These are phyloP conservation scores for Lerista edwardsae DNA, from an alignment of 2,797 vertebrate genomes.

Conservation along the genomic window DNA sequence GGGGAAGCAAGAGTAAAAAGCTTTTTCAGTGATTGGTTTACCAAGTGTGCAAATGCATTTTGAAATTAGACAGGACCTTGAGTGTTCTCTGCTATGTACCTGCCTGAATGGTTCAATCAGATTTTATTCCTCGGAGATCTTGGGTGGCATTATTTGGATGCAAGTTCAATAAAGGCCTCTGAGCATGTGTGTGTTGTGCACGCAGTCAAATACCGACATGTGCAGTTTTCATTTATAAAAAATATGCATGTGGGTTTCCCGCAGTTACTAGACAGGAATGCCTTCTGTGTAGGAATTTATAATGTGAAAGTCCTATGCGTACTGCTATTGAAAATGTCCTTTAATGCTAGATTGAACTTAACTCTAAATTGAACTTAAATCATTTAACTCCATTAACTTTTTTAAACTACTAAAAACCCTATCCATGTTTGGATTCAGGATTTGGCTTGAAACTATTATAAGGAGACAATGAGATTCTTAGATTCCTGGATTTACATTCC, in stretches of 20 bases:
- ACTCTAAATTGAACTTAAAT: neutral
- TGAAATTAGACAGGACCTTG: neutral
- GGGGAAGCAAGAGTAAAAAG: neutral
- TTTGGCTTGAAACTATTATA: slow-evolving; percentile 28
- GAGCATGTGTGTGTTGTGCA: neutral
- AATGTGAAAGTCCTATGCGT: neutral
- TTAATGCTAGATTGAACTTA: neutral
- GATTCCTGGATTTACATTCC: neutral
- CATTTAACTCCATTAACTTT: slow-evolving; percentile 2
- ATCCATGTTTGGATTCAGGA: neutral
- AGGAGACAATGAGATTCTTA: slow-evolving; percentile 14
- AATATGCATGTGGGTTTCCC: neutral
- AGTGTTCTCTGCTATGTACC: neutral
- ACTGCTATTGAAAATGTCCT: neutral
- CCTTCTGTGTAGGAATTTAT: neutral
- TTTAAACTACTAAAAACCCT: slow-evolving; percentile 16
- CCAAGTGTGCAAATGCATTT: neutral
- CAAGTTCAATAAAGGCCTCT: neutral
- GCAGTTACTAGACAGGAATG: neutral
- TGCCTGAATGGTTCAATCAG: neutral
- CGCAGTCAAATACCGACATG: neutral
- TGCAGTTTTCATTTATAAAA: neutral
- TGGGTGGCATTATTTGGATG: neutral
- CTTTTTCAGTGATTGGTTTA: neutral
- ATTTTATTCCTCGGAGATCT: no score